Evolutionary conservation across 1,140 invertebrate genomes (phyloP).

Genomic region (Hirudo medicinalis): DNA sequence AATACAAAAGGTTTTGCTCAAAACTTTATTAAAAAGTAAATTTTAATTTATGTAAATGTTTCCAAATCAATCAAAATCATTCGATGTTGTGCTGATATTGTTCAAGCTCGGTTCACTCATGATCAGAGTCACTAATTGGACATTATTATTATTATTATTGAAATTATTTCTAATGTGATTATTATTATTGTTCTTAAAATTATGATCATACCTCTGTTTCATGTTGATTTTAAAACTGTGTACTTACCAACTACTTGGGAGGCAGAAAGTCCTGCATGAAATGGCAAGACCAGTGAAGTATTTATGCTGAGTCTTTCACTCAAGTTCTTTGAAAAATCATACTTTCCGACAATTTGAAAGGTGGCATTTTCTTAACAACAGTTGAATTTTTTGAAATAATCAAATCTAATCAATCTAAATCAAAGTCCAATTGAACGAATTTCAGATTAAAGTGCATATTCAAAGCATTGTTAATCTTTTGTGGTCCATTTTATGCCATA

Average conservation of each 20-base stretch:
- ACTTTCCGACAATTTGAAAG: slow-evolving; percentile 49
- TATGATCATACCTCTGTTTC: no score
- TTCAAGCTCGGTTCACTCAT: no score
- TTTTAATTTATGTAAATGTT: no score
- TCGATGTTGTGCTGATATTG: no score
- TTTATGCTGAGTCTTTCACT: slow-evolving; percentile 44
- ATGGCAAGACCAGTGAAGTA: slow-evolving; percentile 50
- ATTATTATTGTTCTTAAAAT: no score
- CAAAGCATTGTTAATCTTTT: not conserved
- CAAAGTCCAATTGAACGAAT: slow-evolving; percentile 59
- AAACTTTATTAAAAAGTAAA: no score
- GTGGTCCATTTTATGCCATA: no score
- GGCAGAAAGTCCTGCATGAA: slow-evolving; percentile 35
- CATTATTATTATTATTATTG: no score
- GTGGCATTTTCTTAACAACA: slow-evolving; percentile 50
- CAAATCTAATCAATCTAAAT: slow-evolving; percentile 62
- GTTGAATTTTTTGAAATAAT: slow-evolving; percentile 52
- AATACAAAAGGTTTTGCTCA: not conserved
- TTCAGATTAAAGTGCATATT: slow-evolving; percentile 31
- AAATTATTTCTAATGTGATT: no score
- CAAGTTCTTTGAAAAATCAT: slow-evolving; percentile 46
- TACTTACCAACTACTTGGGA: not conserved
- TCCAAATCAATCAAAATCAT: no score
- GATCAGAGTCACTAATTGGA: no score
- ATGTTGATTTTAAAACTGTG: not conserved